Conservation (phyloP, 2,888 invertebrate species). For the Eumerus sabulonum region DNA sequence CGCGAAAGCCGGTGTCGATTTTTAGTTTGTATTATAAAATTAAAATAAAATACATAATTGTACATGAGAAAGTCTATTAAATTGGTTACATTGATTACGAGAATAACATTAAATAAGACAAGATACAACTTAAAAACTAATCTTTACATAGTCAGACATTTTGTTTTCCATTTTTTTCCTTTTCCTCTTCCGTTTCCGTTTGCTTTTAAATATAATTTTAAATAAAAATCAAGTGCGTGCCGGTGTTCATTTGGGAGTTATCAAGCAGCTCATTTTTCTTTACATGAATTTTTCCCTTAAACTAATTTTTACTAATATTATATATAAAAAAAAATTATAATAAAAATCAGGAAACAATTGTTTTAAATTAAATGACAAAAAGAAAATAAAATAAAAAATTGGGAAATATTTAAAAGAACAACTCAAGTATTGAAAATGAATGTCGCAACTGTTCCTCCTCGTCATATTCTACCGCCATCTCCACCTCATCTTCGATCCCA, state of each 20-base stretch:
- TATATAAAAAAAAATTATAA: too few species aligned
- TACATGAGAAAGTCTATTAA: constrained; percentile 57
- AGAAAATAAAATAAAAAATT: too few species aligned
- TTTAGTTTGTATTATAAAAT: constrained; percentile 40
- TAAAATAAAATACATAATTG: constrained; percentile 54
- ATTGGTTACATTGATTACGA: constrained; percentile 29
- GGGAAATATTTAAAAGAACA: constrained; percentile 63
- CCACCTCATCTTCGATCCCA: constrained; percentile 17
- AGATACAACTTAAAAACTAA: constrained; percentile 61
- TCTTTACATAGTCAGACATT: constrained; percentile 64
- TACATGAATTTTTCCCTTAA: too few species aligned
- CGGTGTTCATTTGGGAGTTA: too few species aligned
- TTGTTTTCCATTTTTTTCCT: constrained; percentile 17
- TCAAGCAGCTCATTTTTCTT: too few species aligned
- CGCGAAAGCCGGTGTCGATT: neutral
- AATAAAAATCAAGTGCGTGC: too few species aligned
- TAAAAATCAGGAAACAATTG: too few species aligned
- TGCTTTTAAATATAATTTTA: constrained; percentile 69
- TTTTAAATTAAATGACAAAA: too few species aligned
- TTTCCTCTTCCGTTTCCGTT: constrained; percentile 11
- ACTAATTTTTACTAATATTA: too few species aligned
- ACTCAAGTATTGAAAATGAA: constrained; percentile 18
- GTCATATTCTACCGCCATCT: neutral
- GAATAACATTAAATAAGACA: constrained; percentile 42
- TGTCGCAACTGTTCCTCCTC: neutral